Evolutionary conservation across 2,888 invertebrate species (phyloP).

Genomic region (Napeogenes inachia): DNA sequence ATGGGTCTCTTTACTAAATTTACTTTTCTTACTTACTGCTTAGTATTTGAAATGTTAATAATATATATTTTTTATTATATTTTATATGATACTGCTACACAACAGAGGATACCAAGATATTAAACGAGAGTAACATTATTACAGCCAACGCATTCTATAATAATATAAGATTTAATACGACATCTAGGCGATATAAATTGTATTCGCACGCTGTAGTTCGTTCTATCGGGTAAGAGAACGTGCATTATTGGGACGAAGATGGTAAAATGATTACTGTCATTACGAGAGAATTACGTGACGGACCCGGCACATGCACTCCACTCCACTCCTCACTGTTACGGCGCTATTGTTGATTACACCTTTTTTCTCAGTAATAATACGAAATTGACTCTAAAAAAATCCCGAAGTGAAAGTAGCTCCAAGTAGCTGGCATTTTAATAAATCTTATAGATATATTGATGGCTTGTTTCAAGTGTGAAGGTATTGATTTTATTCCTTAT

Average conservation of each 20-base stretch:
- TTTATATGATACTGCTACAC: too few species aligned
- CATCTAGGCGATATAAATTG: conserved; percentile 43
- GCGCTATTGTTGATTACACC: conserved; percentile 42
- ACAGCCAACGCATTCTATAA: conserved; percentile 17
- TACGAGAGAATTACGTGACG: conserved; percentile 60
- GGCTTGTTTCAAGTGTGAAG: too few species aligned
- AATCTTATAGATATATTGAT: too few species aligned
- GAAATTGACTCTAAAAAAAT: conserved; percentile 29
- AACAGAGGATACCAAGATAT: background rate
- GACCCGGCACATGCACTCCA: conserved; percentile 55
- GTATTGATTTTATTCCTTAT: too few species aligned
- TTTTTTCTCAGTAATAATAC: conserved; percentile 36
- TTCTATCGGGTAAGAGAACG: conserved; percentile 45
- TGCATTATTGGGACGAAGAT: conserved; percentile 64
- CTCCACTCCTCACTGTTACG: conserved; percentile 62
- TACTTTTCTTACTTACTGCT: too few species aligned
- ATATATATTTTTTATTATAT: too few species aligned
- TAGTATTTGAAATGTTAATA: too few species aligned
- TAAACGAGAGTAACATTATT: background rate
- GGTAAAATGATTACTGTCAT: conserved; percentile 74
- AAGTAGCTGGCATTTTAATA: too few species aligned
- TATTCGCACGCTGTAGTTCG: conserved; percentile 51
- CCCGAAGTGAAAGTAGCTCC: too few species aligned
- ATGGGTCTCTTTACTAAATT: too few species aligned
- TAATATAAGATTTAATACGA: conserved; percentile 39